A percentile compares a stretch with the other conserved stretches of the same genome.
Evolutionary conservation across 2,888 invertebrate species (phyloP).

Genomic region (Chironomus tentans): DNA sequence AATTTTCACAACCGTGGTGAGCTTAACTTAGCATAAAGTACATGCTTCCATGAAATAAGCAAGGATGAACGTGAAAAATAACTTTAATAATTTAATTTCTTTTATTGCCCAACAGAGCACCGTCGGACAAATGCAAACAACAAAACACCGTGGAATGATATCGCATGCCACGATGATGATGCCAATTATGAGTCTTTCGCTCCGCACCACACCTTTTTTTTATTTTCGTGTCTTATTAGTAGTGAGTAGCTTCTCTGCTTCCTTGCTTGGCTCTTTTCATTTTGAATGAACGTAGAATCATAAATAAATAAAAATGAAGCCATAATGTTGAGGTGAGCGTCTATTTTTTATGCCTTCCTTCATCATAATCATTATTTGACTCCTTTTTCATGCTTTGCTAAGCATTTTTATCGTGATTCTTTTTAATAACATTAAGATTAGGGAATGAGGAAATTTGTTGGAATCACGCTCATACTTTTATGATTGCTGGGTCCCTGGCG

Average conservation of each 20-base stretch:
- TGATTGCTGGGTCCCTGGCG: no score
- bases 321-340: constrained; percentile 10
- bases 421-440: not conserved
- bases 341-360: not conserved
- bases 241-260: not conserved
- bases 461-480: not conserved
- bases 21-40: no score
- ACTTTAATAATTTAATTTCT: constrained; percentile 22
- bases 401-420: not conserved
- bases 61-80: no score
- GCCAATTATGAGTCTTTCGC: constrained; percentile 14
- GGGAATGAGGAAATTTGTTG: not conserved
- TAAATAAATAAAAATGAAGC: constrained; percentile 17
- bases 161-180: constrained; percentile 1
- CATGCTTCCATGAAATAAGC: no score
- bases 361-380: not conserved
- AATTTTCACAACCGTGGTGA: no score
- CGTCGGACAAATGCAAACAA: not conserved
- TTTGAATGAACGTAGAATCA: not conserved
- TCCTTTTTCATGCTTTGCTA: not conserved
- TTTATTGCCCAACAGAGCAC: constrained; percentile 9
- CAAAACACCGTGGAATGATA: not conserved
- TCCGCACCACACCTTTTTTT: constrained; percentile 11
- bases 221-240: not conserved
- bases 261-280: not conserved